phyloP scores from a whole-genome alignment of 35 echinoderm and acorn worm genomes.

The Antedon bifida region DNA sequence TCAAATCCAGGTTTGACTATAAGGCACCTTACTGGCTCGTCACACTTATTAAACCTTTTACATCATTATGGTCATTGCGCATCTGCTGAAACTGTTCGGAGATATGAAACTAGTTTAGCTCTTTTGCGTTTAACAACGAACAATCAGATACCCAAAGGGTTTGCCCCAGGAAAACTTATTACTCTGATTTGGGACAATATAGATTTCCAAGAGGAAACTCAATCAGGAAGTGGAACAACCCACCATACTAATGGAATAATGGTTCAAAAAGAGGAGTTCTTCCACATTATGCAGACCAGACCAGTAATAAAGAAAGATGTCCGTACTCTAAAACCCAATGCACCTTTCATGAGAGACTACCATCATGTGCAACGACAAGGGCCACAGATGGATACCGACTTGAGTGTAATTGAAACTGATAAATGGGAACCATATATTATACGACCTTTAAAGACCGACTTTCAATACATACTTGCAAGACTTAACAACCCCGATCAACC shows the following conservation, averaged over 20 bases:
- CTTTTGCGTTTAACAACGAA: slow-evolving; percentile 1
- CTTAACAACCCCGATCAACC: slow-evolving; percentile 5
- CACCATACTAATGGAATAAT: slow-evolving; percentile 56
- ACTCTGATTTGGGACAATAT: slow-evolving; percentile 62
- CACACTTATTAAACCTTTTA: slow-evolving; percentile 26
- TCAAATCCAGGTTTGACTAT: slow-evolving; percentile 32
- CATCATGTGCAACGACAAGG: not conserved
- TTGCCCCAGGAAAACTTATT: slow-evolving; percentile 3
- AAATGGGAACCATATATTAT: not conserved
- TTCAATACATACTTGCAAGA: slow-evolving; percentile 5
- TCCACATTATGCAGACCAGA: not conserved
- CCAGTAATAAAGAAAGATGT: not conserved
- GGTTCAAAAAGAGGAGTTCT: slow-evolving; percentile 4
- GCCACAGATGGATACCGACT: not conserved
- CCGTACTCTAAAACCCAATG: not conserved
- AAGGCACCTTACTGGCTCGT: slow-evolving; percentile 38
- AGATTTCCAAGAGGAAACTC: slow-evolving; percentile 62
- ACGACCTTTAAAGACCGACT: not conserved
- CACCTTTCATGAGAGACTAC: not conserved
- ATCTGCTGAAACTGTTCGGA: slow-evolving; percentile 9
- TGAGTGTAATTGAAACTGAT: not conserved
- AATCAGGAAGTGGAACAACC: slow-evolving; percentile 51
- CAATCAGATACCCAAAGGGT: not conserved
- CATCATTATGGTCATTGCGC: slow-evolving; percentile 36
- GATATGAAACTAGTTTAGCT: slow-evolving; percentile 44